Conservation (phyloP, 2,888 invertebrate genomes). For the Agrochola macilenta region DNA sequence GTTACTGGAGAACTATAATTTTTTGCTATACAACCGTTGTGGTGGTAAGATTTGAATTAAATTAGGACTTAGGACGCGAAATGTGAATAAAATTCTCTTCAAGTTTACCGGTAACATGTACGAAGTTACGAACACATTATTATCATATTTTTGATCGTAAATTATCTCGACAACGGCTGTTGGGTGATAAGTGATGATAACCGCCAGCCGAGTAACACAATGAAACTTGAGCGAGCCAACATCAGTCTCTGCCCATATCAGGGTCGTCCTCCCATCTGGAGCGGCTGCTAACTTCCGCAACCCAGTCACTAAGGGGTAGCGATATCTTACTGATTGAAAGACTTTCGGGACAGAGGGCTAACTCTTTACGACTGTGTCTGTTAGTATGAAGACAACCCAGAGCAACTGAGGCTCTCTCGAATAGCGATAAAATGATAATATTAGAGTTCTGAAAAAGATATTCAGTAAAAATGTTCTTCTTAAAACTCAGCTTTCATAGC, state of each 20-base stretch:
- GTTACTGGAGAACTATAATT: background rate
- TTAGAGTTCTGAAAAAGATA: background rate
- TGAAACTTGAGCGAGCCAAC: slow-evolving; percentile 14
- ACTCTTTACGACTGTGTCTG: background rate
- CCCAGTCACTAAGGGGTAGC: background rate
- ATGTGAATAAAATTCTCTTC: background rate
- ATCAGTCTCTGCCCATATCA: slow-evolving; percentile 6
- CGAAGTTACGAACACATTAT: background rate
- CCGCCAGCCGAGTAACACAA: background rate
- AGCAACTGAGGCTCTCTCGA: background rate
- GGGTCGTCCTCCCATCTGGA: slow-evolving; percentile 35
- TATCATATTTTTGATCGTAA: slow-evolving; percentile 14
- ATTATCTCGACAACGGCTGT: slow-evolving; percentile 23
- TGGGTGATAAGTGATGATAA: slow-evolving; percentile 46
- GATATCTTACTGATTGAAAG: background rate
- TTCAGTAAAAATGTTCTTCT: background rate
- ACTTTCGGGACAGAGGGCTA: too few relatives aligned
- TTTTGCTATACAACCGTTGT: background rate
- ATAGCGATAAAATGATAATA: background rate
- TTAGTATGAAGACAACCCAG: background rate
- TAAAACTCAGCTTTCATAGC: background rate
- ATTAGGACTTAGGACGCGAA: too few relatives aligned
- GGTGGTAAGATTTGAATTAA: background rate
- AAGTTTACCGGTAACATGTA: slow-evolving; percentile 33
- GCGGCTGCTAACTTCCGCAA: slow-evolving; percentile 16